These are phyloP conservation scores for Aphelenchoides besseyi DNA, from an alignment of 1,140 invertebrate species.

Conservation along the genomic window DNA sequence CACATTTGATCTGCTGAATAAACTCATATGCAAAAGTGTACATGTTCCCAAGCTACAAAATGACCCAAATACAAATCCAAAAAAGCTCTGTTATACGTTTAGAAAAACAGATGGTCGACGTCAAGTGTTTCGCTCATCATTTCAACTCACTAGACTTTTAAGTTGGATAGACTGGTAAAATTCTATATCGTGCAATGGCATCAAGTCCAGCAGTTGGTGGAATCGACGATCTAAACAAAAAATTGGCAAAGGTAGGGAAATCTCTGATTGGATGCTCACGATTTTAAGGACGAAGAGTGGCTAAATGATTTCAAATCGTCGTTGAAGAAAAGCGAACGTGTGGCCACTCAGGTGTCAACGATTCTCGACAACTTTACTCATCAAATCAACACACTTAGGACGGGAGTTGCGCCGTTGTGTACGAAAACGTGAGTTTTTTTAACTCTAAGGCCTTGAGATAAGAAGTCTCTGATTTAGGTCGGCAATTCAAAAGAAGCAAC, in stretches of 20 bases:
- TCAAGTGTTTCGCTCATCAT: too few species aligned
- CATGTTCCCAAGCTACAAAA: too few species aligned
- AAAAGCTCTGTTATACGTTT: too few species aligned
- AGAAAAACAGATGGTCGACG: too few species aligned
- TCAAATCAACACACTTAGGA: constrained; percentile 42
- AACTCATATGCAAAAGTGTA: too few species aligned
- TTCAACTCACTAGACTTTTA: too few species aligned
- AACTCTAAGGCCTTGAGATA: too few species aligned
- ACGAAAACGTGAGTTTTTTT: too few species aligned
- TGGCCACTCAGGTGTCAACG: constrained; percentile 32
- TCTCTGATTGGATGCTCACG: background rate
- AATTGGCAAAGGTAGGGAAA: constrained; percentile 14
- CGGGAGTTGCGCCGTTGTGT: constrained; percentile 51
- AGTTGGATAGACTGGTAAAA: background rate
- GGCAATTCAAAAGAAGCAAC: constrained; percentile 55
- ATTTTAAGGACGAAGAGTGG: constrained; percentile 58
- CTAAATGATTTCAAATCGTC: constrained; percentile 44
- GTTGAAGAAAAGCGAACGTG: constrained; percentile 35
- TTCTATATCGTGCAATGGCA: background rate
- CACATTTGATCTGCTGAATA: too few species aligned
- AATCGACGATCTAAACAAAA: constrained; percentile 29
- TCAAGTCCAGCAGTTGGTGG: background rate
- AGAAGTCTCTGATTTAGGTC: too few species aligned
- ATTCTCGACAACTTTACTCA: constrained; percentile 53
- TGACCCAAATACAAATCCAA: background rate